Conservation (phyloP, 1,140 invertebrate species). For the Aphaenogaster ashmeadi region DNA sequence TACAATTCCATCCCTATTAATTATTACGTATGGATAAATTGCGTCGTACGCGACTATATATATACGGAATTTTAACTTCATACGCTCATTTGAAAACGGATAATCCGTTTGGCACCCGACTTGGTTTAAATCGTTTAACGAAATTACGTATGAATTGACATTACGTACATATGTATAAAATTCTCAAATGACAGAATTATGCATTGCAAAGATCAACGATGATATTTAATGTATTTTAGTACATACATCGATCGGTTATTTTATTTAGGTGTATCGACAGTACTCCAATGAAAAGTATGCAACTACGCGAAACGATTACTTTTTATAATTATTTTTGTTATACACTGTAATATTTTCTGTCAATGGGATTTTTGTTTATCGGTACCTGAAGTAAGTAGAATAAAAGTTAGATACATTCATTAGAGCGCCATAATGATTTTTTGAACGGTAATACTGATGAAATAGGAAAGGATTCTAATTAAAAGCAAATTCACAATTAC, state of each 20-base stretch:
- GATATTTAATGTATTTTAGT: constrained; percentile 13
- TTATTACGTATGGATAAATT: not conserved
- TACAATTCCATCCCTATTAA: not conserved
- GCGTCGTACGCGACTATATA: not conserved
- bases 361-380: not conserved
- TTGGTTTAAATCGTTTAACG: not conserved
- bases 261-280: not conserved
- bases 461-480: not conserved
- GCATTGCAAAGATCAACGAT: not conserved
- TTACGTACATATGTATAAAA: not conserved
- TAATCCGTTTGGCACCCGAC: not conserved
- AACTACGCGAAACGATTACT: not conserved
- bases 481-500: not conserved
- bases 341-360: not conserved
- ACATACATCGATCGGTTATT: not conserved
- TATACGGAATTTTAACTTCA: not conserved
- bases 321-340: not conserved
- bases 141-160: not conserved
- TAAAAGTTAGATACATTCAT: not conserved
- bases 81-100: not conserved
- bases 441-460: not conserved
- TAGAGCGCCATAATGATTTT: not conserved
- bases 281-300: not conserved
- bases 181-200: not conserved
- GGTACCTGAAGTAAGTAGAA: not conserved